These are phyloP conservation scores for Glyphotaelius pellucidus DNA, from an alignment of 2,888 invertebrate species.

Conservation along the genomic window DNA sequence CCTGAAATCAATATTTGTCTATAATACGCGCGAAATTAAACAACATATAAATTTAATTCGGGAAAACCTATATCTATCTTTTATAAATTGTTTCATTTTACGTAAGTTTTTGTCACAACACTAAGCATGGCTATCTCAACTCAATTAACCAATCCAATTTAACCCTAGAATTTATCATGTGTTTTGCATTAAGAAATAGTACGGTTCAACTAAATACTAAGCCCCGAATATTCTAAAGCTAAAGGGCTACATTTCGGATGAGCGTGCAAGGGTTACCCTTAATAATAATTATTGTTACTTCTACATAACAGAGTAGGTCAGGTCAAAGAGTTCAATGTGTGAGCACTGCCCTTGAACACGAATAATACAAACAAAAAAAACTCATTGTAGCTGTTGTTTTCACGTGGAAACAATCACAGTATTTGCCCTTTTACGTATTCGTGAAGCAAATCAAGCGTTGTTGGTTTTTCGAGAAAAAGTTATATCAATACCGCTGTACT, in stretches of 20 bases:
- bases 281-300: background rate
- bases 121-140: background rate
- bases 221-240: background rate
- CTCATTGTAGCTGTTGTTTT: background rate
- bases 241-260: background rate
- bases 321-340: background rate
- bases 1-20: too few relatives aligned
- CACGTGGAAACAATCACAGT: background rate
- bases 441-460: too few relatives aligned
- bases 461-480: background rate
- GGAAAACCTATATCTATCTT: background rate
- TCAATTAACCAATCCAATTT: background rate
- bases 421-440: background rate
- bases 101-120: background rate
- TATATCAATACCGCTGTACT: background rate
- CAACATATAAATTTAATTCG: background rate
- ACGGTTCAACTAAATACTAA: background rate
- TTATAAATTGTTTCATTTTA: background rate
- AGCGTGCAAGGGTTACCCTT: background rate
- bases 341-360: background rate
- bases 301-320: background rate
- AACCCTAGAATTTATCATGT: background rate
- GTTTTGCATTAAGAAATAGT: background rate
- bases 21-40: too few relatives aligned
- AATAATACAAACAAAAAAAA: background rate